Conservation (phyloP, 2,113 vertebrate species). For the Epinephelus moara region DNA sequence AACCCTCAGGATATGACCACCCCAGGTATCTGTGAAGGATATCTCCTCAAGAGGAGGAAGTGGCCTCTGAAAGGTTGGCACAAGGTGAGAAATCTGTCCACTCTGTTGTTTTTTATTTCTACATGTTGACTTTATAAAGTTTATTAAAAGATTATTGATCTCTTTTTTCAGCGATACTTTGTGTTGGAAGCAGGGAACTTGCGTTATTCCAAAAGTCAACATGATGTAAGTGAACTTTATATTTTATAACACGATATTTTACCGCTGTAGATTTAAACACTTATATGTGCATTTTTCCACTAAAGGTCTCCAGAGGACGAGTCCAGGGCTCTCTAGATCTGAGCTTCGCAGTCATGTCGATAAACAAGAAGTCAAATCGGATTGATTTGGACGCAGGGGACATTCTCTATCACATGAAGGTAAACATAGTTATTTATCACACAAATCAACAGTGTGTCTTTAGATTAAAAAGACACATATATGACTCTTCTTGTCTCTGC, state of each 20-base stretch:
- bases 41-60: conserved; percentile 95
- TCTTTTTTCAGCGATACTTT: conserved; percentile 89
- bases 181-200: conserved; percentile 91
- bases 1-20: conserved; percentile 57
- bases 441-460: background rate
- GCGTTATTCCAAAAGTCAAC: conserved; percentile 89
- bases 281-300: rapidly evolving
- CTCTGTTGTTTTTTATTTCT: rapidly evolving
- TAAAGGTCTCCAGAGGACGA: conserved; percentile 77
- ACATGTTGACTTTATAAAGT: background rate
- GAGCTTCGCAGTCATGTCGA: conserved; percentile 91
- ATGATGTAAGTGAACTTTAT: conserved; percentile 87
- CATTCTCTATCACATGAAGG: conserved; percentile 96
- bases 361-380: conserved; percentile 93
- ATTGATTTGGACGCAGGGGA: conserved; percentile 93
- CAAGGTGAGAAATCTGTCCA: conserved; percentile 85
- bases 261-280: background rate
- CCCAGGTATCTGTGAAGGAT: conserved; percentile 89
- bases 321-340: conserved; percentile 91
- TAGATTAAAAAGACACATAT: background rate
- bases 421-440: conserved; percentile 8
- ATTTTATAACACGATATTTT: background rate
- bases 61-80: conserved; percentile 98
- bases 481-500: background rate
- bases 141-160: background rate